Evolutionary conservation across 2,797 vertebrate species (phyloP).

Genomic region (Periparus ater): DNA sequence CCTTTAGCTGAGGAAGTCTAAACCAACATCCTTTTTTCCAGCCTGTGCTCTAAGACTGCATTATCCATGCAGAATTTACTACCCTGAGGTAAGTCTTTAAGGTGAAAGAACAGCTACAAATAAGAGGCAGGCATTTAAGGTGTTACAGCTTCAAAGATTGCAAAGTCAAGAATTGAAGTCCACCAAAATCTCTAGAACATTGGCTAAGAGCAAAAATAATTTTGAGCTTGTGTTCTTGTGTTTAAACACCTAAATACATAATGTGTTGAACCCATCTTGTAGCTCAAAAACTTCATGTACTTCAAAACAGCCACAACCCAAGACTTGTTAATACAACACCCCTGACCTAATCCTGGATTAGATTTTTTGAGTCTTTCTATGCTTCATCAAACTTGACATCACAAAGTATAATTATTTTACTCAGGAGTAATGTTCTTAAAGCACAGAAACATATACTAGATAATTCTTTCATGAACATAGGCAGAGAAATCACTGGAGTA

Average conservation of each 20-base stretch:
- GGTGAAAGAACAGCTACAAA: background rate
- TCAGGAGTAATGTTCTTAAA: background rate
- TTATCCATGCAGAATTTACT: background rate
- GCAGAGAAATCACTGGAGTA: background rate
- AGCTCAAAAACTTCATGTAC: background rate
- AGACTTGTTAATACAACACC: background rate
- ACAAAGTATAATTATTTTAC: background rate
- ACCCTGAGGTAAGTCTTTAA: background rate
- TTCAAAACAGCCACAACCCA: background rate
- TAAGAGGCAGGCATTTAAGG: background rate
- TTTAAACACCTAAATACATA: background rate
- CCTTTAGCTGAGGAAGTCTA: background rate
- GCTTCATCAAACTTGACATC: background rate
- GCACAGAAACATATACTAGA: background rate
- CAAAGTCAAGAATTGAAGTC: background rate
- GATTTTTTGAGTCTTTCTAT: background rate
- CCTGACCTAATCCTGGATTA: background rate
- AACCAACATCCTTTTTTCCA: background rate
- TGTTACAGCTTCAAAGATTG: background rate
- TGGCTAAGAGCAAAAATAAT: background rate
- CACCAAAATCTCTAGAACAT: background rate
- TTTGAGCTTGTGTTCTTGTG: background rate
- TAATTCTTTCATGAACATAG: background rate
- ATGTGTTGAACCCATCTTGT: background rate
- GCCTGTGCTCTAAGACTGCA: background rate